Evolutionary conservation across 2,113 vertebrate genomes (phyloP).

Genomic region (Pongo abelii): DNA sequence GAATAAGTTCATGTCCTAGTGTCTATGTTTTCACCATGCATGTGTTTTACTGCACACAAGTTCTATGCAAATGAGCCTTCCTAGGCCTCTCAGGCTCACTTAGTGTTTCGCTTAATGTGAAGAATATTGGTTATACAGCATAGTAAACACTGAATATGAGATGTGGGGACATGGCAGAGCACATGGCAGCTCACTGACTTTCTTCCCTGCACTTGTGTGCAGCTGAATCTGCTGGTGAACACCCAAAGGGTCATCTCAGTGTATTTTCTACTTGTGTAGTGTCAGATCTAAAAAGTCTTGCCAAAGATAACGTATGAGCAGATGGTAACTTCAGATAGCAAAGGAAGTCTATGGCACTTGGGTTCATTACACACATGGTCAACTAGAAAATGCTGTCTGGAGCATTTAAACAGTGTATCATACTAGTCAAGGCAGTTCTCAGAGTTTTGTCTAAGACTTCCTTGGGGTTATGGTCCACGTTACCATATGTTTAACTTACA

Average conservation of each 20-base stretch:
- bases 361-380: not conserved
- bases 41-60: not conserved
- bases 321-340: not conserved
- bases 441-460: not conserved
- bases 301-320: not conserved
- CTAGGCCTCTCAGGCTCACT: not conserved
- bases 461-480: not conserved
- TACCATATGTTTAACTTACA: not conserved
- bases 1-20: not conserved
- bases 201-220: accelerated
- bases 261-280: not conserved
- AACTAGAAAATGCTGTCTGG: too few relatives aligned
- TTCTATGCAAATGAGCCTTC: not conserved
- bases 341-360: not conserved
- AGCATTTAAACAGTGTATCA: not conserved
- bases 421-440: not conserved
- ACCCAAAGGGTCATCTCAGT: not conserved
- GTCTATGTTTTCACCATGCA: not conserved
- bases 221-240: not conserved
- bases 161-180: not conserved
- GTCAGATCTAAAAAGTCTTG: not conserved
- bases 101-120: not conserved
- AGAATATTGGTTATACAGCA: not conserved
- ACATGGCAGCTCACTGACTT: not conserved
- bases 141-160: not conserved